Base-by-base conservation (phyloP, 2,797 vertebrate genomes). In the Siniperca undulata region DNA sequence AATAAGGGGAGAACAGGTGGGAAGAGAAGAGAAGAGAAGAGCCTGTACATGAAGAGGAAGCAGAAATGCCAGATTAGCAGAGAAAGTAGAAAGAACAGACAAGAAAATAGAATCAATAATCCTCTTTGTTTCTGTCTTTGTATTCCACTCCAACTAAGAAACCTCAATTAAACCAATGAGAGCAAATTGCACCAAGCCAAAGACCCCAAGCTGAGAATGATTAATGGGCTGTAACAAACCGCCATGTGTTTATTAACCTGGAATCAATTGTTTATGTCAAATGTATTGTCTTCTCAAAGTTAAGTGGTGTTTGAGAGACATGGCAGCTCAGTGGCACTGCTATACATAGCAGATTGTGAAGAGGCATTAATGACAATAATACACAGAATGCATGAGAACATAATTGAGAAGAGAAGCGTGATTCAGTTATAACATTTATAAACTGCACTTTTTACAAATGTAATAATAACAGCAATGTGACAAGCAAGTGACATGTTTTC, bases 201-300 rank as follows among this genome's bases (percentile, higher is more conserved):
- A 56, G 48, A 76, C 74, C 44, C 58, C 42, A 53, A 66, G 52
- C 69, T 77, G 65, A 81, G 77, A 71, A 59, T 83, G 69, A 89
- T 82, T 81, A 80, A 91, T 87, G 77, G 88, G 81, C 62, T 70
- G 84, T 64, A 78, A 79, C 78, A 81, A 83, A 75, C 66, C 59
- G 64, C 44, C 44, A 58, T 65, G 65, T 81, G 64, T 84, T 84
- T 81, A 80, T 91, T 81, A 88, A 88, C 73, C 65, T 61, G 34
- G n/a, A 74, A 85, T 89, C 24, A 64, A 87, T 77, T 86, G 59
- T 74, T 81, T 19, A 14, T 68, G 80, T 84, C 74, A 80, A 82
- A 85, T 56, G 27, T 53, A 58, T 79, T 81, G 73, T 82, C 62
- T 76, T 66, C 72, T 77, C 27, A 67, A 75, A 77, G 71, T 82